Conservation (phyloP, 1,140 invertebrate genomes). For the Akabosia matsudoensis region DNA sequence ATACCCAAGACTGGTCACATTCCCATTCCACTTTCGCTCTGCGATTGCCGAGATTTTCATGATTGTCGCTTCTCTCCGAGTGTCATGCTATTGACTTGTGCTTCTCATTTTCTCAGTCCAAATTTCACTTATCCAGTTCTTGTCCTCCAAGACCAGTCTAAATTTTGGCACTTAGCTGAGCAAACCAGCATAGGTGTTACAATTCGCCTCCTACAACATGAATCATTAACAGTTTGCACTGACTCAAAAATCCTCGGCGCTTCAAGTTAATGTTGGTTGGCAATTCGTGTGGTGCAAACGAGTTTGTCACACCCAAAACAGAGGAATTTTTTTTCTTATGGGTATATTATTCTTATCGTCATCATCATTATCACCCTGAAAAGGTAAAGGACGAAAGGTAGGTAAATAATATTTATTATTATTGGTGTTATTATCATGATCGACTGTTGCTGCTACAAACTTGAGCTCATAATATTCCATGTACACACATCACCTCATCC, state of each 20-base stretch:
- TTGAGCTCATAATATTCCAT: not conserved
- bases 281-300: not conserved
- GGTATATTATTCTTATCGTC: not conserved
- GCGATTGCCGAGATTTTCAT: no score
- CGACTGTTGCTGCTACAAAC: not conserved
- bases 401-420: not conserved
- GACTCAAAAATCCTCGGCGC: no score
- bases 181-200: not conserved
- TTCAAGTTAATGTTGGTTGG: not conserved
- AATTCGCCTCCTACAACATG: not conserved
- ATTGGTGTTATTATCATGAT: no score
- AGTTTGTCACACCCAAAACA: constrained; percentile 1
- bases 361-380: not conserved
- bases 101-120: no score
- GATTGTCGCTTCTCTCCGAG: no score
- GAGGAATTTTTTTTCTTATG: constrained; percentile 1
- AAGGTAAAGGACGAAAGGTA: constrained; percentile 8
- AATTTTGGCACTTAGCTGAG: not conserved
- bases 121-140: no score
- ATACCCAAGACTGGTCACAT: no score
- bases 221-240: not conserved
- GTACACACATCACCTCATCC: no score
- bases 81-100: no score
- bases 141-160: no score
- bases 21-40: no score